A percentile compares a stretch with the other conserved stretches of the same genome.
These are phyloP conservation scores for Euplagia quadripunctaria DNA, from an alignment of 2,888 invertebrate genomes.

Conservation along the genomic window DNA sequence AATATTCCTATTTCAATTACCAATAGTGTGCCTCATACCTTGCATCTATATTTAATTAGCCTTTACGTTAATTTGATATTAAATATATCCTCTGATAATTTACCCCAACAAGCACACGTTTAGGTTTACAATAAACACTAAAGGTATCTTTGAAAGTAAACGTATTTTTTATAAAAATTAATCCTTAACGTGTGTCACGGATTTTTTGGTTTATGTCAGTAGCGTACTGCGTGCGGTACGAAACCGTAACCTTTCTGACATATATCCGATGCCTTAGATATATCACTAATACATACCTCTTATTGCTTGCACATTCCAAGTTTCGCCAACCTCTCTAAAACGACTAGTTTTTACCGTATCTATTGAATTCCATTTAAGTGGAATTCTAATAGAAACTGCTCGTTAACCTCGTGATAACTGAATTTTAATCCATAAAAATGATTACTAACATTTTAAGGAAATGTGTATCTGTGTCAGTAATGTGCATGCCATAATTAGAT, in stretches of 20 bases:
- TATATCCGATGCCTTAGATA: background rate
- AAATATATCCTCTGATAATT: too few species aligned
- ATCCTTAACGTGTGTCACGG: too few species aligned
- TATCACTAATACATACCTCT: background rate
- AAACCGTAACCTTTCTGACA: background rate
- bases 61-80: too few species aligned
- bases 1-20: too few species aligned
- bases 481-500: background rate
- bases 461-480: slow-evolving; percentile 8
- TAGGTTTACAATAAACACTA: too few species aligned
- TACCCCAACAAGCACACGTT: too few species aligned
- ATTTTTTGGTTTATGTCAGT: background rate
- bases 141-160: too few species aligned
- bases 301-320: background rate
- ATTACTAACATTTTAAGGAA: slow-evolving; percentile 16
- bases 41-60: too few species aligned
- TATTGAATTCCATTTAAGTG: slow-evolving; percentile 19
- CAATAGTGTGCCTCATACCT: too few species aligned
- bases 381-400: slow-evolving; percentile 5
- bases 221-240: background rate
- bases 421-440: slow-evolving; percentile 27
- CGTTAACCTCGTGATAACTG: slow-evolving; percentile 9
- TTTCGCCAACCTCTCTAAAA: slow-evolving; percentile 10
- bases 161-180: too few species aligned
- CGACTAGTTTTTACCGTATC: slow-evolving; percentile 17